Conservation (phyloP, 1,140 invertebrate species). For the Littorina saxatilis region DNA sequence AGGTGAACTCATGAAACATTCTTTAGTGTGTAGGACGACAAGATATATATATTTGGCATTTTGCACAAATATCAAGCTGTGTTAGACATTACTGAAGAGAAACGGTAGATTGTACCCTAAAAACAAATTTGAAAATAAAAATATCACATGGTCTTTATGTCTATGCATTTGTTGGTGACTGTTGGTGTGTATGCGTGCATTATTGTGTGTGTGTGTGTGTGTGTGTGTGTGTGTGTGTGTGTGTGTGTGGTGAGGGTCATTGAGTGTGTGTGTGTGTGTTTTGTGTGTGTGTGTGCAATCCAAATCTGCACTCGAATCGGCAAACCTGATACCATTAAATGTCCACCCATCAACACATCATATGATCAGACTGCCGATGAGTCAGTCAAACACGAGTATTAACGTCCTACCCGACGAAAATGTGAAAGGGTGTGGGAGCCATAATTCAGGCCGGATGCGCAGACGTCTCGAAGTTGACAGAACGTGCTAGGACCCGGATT, state of each 20-base stretch:
- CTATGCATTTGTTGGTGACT: background rate
- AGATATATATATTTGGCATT: too few relatives aligned
- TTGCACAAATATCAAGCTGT: too few relatives aligned
- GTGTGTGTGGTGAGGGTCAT: background rate
- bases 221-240: background rate
- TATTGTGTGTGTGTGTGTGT: background rate
- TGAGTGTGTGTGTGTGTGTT: background rate
- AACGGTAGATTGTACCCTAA: too few relatives aligned
- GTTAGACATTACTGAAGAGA: too few relatives aligned
- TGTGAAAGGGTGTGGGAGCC: slow-evolving; percentile 19
- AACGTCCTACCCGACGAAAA: too few relatives aligned
- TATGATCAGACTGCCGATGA: too few relatives aligned
- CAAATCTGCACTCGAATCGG: background rate
- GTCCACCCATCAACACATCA: background rate
- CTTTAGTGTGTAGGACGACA: too few relatives aligned
- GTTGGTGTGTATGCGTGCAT: background rate
- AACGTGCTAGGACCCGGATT: slow-evolving; percentile 11
- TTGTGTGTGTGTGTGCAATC: background rate
- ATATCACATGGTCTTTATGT: too few relatives aligned
- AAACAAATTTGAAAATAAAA: too few relatives aligned
- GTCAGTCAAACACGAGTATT: too few relatives aligned
- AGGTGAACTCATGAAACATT: too few relatives aligned
- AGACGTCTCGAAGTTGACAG: background rate
- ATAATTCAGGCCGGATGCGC: background rate
- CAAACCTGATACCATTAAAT: too few relatives aligned